These are phyloP conservation scores for Sebastes umbrosus DNA, from an alignment of 2,797 vertebrate genomes.

Conservation along the genomic window DNA sequence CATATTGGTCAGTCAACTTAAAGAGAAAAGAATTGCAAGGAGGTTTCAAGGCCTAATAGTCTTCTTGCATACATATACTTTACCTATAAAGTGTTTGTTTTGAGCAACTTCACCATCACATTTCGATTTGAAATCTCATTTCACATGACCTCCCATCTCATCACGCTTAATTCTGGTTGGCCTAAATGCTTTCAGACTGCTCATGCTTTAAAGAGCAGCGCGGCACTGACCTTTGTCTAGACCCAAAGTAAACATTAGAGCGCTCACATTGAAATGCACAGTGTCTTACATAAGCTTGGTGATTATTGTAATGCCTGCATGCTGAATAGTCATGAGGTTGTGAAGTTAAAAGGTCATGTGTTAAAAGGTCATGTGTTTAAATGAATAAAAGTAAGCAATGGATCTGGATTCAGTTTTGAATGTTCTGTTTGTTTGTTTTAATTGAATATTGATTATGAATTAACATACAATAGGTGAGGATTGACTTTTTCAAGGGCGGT, in stretches of 20 bases:
- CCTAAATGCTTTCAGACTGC: slow-evolving; percentile 47
- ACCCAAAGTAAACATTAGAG: slow-evolving; percentile 37
- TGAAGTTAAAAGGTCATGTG: slow-evolving; percentile 13
- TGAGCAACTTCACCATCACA: not conserved
- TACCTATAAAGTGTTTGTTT: not conserved
- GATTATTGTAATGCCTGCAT: slow-evolving; percentile 8
- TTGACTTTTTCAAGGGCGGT: not conserved
- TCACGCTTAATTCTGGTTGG: slow-evolving; percentile 27
- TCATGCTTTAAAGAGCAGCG: slow-evolving; percentile 46
- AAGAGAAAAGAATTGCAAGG: not conserved
- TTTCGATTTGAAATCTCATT: slow-evolving; percentile 19
- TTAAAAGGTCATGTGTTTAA: slow-evolving; percentile 20
- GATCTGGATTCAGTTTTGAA: not conserved
- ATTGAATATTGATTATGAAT: not conserved
- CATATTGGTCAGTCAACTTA: slow-evolving; percentile 3
- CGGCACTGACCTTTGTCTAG: slow-evolving; percentile 55
- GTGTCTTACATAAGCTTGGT: slow-evolving; percentile 30
- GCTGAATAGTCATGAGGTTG: slow-evolving; percentile 8
- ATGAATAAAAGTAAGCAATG: not conserved
- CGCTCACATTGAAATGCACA: slow-evolving; percentile 44
- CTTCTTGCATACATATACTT: not conserved
- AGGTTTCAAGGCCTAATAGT: not conserved
- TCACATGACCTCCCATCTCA: slow-evolving; percentile 36
- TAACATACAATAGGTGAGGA: not conserved
- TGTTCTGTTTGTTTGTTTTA: not conserved